These are phyloP conservation scores for Xenopus petersii DNA, from an alignment of 2,797 vertebrate genomes.

Conservation along the genomic window DNA sequence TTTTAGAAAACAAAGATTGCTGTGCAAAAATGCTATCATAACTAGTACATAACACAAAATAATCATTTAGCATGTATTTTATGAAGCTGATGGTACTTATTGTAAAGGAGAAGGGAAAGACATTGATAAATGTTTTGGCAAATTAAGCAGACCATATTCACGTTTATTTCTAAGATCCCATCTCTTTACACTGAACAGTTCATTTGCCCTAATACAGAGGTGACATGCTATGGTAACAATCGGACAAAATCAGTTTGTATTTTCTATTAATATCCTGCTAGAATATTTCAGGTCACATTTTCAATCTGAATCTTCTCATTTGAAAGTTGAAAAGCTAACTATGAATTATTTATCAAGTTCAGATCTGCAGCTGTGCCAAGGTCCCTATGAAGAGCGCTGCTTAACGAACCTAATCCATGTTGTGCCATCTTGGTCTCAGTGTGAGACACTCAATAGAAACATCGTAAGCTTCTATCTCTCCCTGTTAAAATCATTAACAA, in stretches of 20 bases:
- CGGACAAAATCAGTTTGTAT: constrained; percentile 46
- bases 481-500: constrained; percentile 36
- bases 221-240: constrained; percentile 49
- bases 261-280: constrained; percentile 50
- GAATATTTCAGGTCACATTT: constrained; percentile 50
- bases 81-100: constrained; percentile 29
- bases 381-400: constrained; percentile 44
- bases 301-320: constrained; percentile 49
- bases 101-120: constrained; percentile 37
- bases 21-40: too few species aligned
- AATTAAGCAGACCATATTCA: constrained; percentile 29
- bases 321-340: constrained; percentile 47
- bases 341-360: constrained; percentile 51
- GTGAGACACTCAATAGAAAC: constrained; percentile 23
- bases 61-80: too few species aligned
- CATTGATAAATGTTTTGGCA: constrained; percentile 41
- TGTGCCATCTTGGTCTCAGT: constrained; percentile 46
- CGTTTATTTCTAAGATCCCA: constrained; percentile 40
- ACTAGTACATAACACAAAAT: too few species aligned
- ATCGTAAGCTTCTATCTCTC: constrained; percentile 27
- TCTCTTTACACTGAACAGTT: constrained; percentile 38
- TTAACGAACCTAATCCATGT: constrained; percentile 47
- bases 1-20: too few species aligned
- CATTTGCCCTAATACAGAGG: constrained; percentile 48
- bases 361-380: constrained; percentile 49